Percentiles rank a stretch among this genome's conserved stretches.
phyloP scores from a whole-genome alignment of 2,888 invertebrate genomes.

The Belgica antarctica region DNA sequence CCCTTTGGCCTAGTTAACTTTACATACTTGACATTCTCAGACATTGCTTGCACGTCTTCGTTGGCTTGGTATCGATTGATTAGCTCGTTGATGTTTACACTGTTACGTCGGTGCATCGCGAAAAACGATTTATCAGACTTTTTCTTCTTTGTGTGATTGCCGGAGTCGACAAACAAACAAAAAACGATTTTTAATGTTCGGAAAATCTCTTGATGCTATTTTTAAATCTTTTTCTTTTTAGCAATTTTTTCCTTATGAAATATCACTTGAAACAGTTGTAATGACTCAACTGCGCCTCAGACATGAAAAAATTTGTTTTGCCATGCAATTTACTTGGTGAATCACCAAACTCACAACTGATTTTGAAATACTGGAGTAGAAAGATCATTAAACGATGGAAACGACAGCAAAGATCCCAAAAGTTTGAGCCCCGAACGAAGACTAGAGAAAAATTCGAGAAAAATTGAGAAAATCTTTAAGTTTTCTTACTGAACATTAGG shows the following conservation, averaged over 20 bases:
- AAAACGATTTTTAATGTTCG: constrained; percentile 31
- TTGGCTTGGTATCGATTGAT: constrained; percentile 34
- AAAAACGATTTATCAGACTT: background rate
- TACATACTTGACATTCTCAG: constrained; percentile 41
- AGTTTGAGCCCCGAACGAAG: constrained; percentile 21
- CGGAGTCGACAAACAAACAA: constrained; percentile 36
- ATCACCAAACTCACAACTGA: background rate
- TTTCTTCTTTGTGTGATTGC: background rate
- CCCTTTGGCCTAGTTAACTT: background rate
- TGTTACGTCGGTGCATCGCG: constrained; percentile 8
- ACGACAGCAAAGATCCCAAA: background rate
- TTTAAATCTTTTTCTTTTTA: constrained; percentile 34
- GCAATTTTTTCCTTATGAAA: constrained; percentile 3
- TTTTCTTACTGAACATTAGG: constrained; percentile 11
- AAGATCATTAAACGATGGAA: background rate
- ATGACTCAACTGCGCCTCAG: background rate
- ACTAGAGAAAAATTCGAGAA: background rate
- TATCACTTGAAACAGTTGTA: constrained; percentile 24
- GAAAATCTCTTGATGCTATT: constrained; percentile 22
- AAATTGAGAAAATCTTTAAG: background rate
- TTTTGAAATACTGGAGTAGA: background rate
- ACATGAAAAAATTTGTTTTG: background rate
- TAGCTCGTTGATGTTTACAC: constrained; percentile 33
- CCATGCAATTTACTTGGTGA: background rate
- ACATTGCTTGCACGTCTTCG: constrained; percentile 2